Evolutionary conservation across 2,797 vertebrate genomes (phyloP), one percentile per base, ranked within the genome.

Genomic region (Streptopelia turtur): DNA sequence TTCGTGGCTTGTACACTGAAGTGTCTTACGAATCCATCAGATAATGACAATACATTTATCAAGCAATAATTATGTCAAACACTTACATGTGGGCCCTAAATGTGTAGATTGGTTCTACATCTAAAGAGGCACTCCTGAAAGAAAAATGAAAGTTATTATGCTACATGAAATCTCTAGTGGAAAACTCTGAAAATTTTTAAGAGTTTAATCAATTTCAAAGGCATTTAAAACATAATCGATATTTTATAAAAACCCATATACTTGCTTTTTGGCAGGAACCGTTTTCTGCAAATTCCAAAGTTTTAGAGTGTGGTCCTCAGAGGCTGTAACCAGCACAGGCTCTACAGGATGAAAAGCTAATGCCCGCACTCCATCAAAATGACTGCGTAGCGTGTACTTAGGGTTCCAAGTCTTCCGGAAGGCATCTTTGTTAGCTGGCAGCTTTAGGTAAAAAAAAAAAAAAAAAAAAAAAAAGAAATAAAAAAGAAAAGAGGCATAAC

Each of bases 231-330:
- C 52, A 71, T 15, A 69, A 66, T 0, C 77, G 61, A 31, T 68
- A 41, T 45, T 85, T 87, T 25, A 88, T 23, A 72, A 93, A 96
- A 95, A 53, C 56, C 71, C 63, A 92, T 96, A 96, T 96, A 97
- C 97, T 97, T 98, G 98, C 99, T 99, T 99, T 98, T 99, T 99
- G 98, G 99, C 99, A 97, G 99, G 99, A 98, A 99, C 99, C 3
- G 99, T 99, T 98, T 99, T 99, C 97, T 99, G 99, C 93, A 99
- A 98, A 98, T 99, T 99, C 99, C 99, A 99, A 76, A 99, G 98
- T 97, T 99, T 99, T 41, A 99, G 98, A 66, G 99, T 99, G 97
- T 99, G 99, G 97, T 99, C 99, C 98, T 99, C 99, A 49, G 99
- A 99, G 97, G 99, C 99, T 69, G 99, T 99, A 97, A 99, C 98